Conservation (phyloP, 2,113 vertebrate genomes). For the Gnathochromis pfefferi region DNA sequence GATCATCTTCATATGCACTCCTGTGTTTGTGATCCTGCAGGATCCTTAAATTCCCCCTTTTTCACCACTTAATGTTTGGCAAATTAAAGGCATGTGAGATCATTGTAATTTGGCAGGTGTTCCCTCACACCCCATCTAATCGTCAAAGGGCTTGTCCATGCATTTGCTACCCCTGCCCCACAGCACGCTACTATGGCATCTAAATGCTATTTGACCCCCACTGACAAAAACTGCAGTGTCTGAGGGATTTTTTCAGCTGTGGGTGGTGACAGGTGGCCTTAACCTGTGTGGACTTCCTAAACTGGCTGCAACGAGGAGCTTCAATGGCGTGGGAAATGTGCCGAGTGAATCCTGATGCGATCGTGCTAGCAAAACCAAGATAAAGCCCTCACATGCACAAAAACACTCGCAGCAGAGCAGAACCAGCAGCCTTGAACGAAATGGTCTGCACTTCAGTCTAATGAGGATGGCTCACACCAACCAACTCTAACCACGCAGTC, state of each 20-base stretch:
- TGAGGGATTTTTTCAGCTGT: background rate
- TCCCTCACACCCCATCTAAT: slow-evolving; percentile 25
- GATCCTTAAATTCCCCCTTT: slow-evolving; percentile 28
- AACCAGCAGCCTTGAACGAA: slow-evolving; percentile 1
- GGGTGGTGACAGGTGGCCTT: background rate
- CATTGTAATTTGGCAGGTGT: slow-evolving; percentile 58
- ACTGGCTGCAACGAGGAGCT: slow-evolving; percentile 20
- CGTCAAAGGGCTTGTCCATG: slow-evolving; percentile 32
- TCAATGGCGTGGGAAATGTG: slow-evolving; percentile 21
- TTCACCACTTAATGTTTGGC: slow-evolving; percentile 61
- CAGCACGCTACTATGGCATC: slow-evolving; percentile 20
- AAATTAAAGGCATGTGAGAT: slow-evolving; percentile 72
- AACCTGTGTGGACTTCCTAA: background rate
- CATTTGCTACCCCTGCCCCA: slow-evolving; percentile 14
- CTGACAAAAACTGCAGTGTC: background rate
- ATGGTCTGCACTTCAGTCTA: slow-evolving; percentile 33
- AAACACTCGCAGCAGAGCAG: background rate
- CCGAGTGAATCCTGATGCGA: background rate
- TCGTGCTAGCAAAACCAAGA: background rate
- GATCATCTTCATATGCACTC: background rate
- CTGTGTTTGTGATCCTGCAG: background rate
- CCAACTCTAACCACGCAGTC: background rate
- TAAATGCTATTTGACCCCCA: slow-evolving; percentile 49
- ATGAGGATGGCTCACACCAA: slow-evolving; percentile 13
- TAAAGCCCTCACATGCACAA: background rate